Conservation (phyloP, 2,113 vertebrate species). For the Thamnophis sirtalis region DNA sequence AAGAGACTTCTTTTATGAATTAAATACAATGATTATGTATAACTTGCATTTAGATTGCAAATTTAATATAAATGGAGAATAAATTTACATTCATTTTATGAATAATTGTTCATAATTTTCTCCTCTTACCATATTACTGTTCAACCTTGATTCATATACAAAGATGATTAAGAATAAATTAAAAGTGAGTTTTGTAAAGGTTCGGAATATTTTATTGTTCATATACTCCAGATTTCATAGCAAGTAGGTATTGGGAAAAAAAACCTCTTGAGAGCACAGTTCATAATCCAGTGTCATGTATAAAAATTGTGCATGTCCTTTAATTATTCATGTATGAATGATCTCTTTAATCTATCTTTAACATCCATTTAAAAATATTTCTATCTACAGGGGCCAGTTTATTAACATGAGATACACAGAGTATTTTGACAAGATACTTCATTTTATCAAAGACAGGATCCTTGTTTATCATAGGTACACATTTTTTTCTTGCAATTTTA, state of each 20-base stretch:
- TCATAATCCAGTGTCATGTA: not conserved
- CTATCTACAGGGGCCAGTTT: slow-evolving; percentile 84
- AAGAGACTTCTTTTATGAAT: not conserved
- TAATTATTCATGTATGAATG: not conserved
- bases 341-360: not conserved
- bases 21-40: not conserved
- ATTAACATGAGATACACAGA: slow-evolving; percentile 95
- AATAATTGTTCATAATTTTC: not conserved
- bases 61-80: not conserved
- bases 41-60: not conserved
- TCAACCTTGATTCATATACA: not conserved
- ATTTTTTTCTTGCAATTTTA: not conserved
- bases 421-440: slow-evolving; percentile 95
- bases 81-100: not conserved
- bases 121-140: not conserved
- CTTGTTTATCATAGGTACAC: slow-evolving; percentile 93
- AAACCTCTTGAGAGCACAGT: not conserved
- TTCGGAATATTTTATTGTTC: not conserved
- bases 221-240: not conserved
- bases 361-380: not conserved
- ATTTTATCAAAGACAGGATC: slow-evolving; percentile 97
- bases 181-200: not conserved
- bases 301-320: not conserved
- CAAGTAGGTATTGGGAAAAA: not conserved
- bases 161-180: not conserved